Evolutionary conservation across 1,140 invertebrate species (phyloP).

Genomic region (Pemphigus obesinymphae): DNA sequence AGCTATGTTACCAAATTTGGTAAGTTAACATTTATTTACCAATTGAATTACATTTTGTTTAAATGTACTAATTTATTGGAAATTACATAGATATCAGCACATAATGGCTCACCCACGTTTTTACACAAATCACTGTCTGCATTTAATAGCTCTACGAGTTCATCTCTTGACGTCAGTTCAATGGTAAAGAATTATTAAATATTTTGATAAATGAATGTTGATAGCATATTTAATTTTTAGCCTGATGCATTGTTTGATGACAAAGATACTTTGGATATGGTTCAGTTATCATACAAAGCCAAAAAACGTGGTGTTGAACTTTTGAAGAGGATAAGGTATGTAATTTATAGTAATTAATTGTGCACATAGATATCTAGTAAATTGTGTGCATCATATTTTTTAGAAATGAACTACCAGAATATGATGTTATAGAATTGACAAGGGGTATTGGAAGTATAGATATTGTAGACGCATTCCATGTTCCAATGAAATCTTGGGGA

Average conservation of each 20-base stretch:
- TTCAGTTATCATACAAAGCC: constrained; percentile 16
- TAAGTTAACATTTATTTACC: not conserved
- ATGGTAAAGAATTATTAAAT: not conserved
- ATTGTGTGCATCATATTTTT: too few species aligned
- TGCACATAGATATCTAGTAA: too few species aligned
- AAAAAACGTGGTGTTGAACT: constrained; percentile 29
- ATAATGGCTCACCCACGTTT: constrained; percentile 16
- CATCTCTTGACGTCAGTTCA: constrained; percentile 33
- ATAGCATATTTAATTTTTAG: not conserved
- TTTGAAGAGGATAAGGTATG: constrained; percentile 23
- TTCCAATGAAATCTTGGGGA: constrained; percentile 32
- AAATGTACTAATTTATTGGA: not conserved
- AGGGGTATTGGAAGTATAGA: constrained; percentile 16
- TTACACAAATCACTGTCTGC: constrained; percentile 16
- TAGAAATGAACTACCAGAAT: constrained; percentile 21
- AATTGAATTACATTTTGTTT: not conserved
- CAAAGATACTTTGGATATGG: constrained; percentile 18
- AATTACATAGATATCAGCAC: not conserved
- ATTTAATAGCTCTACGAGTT: constrained; percentile 33
- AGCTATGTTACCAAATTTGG: not conserved
- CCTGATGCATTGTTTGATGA: not conserved
- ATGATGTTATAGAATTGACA: constrained; percentile 6
- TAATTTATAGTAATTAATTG: not conserved
- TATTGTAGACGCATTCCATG: not conserved
- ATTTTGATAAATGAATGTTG: not conserved